A percentile compares a stretch with the other conserved stretches of the same genome.
phyloP scores from a whole-genome alignment of 2,888 invertebrate species.

The Calliopum simillimum region DNA sequence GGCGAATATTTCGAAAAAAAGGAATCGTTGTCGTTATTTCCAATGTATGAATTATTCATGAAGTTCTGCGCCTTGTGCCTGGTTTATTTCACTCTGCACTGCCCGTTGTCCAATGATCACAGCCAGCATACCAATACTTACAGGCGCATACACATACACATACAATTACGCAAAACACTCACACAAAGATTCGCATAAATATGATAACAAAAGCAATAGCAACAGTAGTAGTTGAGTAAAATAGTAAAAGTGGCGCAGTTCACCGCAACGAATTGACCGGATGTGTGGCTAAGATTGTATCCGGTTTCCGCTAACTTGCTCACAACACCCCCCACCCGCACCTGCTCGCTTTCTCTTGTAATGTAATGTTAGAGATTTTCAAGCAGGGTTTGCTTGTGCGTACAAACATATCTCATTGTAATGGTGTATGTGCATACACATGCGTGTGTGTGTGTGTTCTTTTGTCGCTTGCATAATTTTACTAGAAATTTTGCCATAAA shows the following conservation, averaged over 20 bases:
- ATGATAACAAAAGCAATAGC: slow-evolving; percentile 13
- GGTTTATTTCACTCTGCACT: neutral
- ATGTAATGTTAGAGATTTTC: neutral
- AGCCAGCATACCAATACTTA: neutral
- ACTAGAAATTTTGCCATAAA: slow-evolving; percentile 10
- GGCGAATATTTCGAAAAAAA: too few relatives aligned
- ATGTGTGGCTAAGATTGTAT: slow-evolving; percentile 40
- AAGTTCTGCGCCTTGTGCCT: neutral
- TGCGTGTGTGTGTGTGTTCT: neutral
- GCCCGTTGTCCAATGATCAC: slow-evolving; percentile 5
- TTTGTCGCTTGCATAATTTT: slow-evolving; percentile 3
- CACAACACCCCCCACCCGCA: neutral
- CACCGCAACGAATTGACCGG: slow-evolving; percentile 40
- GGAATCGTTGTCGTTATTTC: slow-evolving; percentile 6
- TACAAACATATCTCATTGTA: neutral
- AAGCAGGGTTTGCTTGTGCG: too few relatives aligned
- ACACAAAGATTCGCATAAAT: neutral
- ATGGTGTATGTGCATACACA: neutral
- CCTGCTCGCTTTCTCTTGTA: neutral
- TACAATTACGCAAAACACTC: neutral
- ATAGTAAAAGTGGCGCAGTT: slow-evolving; percentile 17
- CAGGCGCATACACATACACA: slow-evolving; percentile 1
- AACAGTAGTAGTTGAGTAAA: slow-evolving; percentile 12
- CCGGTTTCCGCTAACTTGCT: slow-evolving; percentile 31
- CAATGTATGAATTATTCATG: slow-evolving; percentile 35